Evolutionary conservation across 2,797 vertebrate species (phyloP), one percentile per base, ranked within the genome.

Genomic region (Lagocephalus sceleratus): DNA sequence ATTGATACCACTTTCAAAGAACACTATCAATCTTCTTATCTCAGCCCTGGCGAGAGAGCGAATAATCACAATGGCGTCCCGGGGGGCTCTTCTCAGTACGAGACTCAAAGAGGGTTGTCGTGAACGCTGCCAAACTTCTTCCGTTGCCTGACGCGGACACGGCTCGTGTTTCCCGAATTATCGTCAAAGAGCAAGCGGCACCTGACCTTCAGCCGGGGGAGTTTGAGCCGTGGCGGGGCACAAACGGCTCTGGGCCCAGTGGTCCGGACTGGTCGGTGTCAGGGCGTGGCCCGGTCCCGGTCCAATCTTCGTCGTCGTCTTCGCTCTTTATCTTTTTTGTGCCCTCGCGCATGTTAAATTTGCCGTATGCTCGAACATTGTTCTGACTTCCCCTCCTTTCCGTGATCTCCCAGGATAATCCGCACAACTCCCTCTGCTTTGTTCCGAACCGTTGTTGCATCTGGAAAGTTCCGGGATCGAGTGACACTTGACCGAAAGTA

Each of bases 401-500:
- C 49, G 40, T 19, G 66, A 52, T 5, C 49, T 51, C 50, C 58
- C n/a, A 8, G 45, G 57, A 45, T 55, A 22, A 60, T 55, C 56
- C 51, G 47, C 41, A 9, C 47, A 52, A 49, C 51, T 68, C 61
- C 43, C 51, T 68, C 61, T 40, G 40, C 54, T 32, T 57, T 49
- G 25, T 54, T 74, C 63, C 63, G 61, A 69, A 47, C 9, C 54
- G 68, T 70, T 61, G 70, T 79, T 76, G 58, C 57, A 58, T 69
- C 35, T 60, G 20, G 23, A 84, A 63, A 54, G 65, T 73, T 82
- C 71, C 69, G 72, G 78, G 73, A 80, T 72, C 51, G 40, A 70
- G 49, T 57, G 42, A 59, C 63, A 53, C 2, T 47, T 41, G 47
- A 58, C 45, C 63, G 43, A 57, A 71, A 63, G 42, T 56, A 65